phyloP scores from a whole-genome alignment of 2,797 vertebrate species.

The Girardinus metallicus region DNA sequence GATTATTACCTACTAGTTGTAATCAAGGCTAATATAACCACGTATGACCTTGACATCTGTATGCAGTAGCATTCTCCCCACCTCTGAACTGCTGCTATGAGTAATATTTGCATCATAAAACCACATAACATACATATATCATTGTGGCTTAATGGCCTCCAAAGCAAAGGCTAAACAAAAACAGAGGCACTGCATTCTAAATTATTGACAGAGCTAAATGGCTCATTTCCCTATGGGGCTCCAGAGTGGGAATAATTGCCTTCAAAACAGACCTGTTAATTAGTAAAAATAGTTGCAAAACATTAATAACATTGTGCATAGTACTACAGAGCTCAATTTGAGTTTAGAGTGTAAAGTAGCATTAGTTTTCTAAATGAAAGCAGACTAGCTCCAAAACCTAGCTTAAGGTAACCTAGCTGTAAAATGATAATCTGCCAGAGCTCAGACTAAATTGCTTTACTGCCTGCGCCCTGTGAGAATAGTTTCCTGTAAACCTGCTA shows the following conservation, averaged over 20 bases:
- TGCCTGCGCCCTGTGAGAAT: slow-evolving; percentile 45
- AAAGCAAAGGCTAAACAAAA: slow-evolving; percentile 45
- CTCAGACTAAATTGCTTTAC: slow-evolving; percentile 43
- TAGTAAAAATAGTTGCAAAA: slow-evolving; percentile 5
- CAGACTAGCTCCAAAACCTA: slow-evolving; percentile 3
- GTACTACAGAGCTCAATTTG: background rate
- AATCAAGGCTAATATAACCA: slow-evolving; percentile 17
- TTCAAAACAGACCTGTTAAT: slow-evolving; percentile 38
- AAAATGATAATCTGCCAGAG: slow-evolving; percentile 25
- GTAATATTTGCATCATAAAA: slow-evolving; percentile 20
- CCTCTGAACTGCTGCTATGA: background rate
- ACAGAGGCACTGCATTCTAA: slow-evolving; percentile 53
- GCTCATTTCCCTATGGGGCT: slow-evolving; percentile 56
- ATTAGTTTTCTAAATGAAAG: slow-evolving; percentile 12
- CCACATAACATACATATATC: background rate
- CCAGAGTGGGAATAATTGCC: slow-evolving; percentile 41
- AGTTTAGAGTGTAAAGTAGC: background rate
- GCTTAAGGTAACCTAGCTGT: slow-evolving; percentile 41
- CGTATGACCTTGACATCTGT: background rate
- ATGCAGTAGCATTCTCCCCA: background rate
- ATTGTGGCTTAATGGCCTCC: slow-evolving; percentile 42
- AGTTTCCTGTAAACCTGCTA: slow-evolving; percentile 72
- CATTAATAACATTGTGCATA: background rate
- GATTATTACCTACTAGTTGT: background rate
- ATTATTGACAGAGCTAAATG: slow-evolving; percentile 68